Conservation (phyloP, 2,888 invertebrate genomes). For the Pseudeuparius sepicola region DNA sequence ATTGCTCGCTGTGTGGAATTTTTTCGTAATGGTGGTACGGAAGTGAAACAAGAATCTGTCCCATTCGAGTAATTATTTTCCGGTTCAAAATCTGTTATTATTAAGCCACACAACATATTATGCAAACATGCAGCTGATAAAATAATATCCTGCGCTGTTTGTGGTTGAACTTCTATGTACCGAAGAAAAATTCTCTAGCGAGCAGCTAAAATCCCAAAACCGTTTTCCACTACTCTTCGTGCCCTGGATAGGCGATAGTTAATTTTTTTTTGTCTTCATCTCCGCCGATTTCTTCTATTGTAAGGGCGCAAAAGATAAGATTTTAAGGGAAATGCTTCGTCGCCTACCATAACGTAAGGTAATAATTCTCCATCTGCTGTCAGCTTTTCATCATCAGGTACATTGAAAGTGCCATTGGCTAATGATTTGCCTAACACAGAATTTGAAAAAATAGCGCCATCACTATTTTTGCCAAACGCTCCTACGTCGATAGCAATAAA, state of each 20-base stretch:
- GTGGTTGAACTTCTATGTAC: conserved; percentile 16
- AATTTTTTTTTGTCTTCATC: conserved; percentile 15
- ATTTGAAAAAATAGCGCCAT: conserved; percentile 23
- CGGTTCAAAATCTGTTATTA: conserved; percentile 15
- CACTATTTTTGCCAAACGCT: conserved; percentile 23
- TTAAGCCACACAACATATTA: conserved; percentile 16
- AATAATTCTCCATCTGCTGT: no score
- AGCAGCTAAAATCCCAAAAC: no score
- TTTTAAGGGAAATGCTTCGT: no score
- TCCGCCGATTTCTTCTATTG: conserved; percentile 12
- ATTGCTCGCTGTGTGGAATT: conserved; percentile 13
- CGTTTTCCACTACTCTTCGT: no score
- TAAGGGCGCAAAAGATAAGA: no score
- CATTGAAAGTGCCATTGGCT: no score
- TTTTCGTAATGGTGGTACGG: no score
- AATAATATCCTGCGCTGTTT: conserved; percentile 14
- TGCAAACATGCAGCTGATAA: conserved; percentile 16
- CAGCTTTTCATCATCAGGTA: no score
- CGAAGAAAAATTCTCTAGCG: conserved; percentile 16
- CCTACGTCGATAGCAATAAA: no score
- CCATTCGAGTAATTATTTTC: conserved; percentile 14
- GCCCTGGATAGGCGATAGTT: conserved; percentile 16
- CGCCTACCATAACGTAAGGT: no score
- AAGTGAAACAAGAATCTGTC: no score
- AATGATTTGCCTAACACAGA: conserved; percentile 16